phyloP scores from a whole-genome alignment of 2,888 invertebrate species.

The Aquatica leii region DNA sequence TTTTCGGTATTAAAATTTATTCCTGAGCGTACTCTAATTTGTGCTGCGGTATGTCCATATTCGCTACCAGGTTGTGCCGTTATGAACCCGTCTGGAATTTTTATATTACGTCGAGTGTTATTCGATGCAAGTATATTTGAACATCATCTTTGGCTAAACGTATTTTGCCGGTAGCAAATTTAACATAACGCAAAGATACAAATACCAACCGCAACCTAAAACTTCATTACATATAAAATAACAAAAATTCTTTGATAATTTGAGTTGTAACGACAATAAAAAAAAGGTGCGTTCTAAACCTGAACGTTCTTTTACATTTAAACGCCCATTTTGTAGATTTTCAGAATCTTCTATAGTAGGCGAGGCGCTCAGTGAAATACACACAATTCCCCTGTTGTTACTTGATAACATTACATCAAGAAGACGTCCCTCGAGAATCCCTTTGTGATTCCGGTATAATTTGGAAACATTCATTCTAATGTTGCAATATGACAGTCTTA shows the following conservation, averaged over 20 bases:
- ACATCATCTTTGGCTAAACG: slow-evolving; percentile 17
- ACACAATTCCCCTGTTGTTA: slow-evolving; percentile 35
- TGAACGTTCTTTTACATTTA: slow-evolving; percentile 8
- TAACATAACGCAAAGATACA: slow-evolving; percentile 6
- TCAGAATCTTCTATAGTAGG: slow-evolving; percentile 18
- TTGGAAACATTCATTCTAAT: slow-evolving; percentile 43
- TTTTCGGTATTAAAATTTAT: slow-evolving; percentile 34
- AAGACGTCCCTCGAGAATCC: slow-evolving; percentile 37
- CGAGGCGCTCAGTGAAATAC: slow-evolving; percentile 23
- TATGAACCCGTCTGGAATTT: slow-evolving; percentile 36
- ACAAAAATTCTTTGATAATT: slow-evolving; percentile 6
- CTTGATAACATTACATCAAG: slow-evolving; percentile 38
- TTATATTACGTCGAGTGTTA: slow-evolving; percentile 35
- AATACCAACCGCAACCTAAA: background rate
- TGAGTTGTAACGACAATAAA: background rate
- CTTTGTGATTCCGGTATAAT: slow-evolving; percentile 45
- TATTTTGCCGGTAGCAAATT: background rate
- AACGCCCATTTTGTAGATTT: slow-evolving; percentile 18
- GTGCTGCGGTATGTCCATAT: slow-evolving; percentile 38
- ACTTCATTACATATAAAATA: background rate
- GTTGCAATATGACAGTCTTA: slow-evolving; percentile 41
- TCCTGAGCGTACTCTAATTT: slow-evolving; percentile 32
- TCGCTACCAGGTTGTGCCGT: slow-evolving; percentile 30
- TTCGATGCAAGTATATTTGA: slow-evolving; percentile 34
- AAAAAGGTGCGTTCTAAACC: too few species aligned